Evolutionary conservation across 2,888 invertebrate species (phyloP), one percentile per base, ranked within the genome.

Genomic region (Nemotelus nigrinus): DNA sequence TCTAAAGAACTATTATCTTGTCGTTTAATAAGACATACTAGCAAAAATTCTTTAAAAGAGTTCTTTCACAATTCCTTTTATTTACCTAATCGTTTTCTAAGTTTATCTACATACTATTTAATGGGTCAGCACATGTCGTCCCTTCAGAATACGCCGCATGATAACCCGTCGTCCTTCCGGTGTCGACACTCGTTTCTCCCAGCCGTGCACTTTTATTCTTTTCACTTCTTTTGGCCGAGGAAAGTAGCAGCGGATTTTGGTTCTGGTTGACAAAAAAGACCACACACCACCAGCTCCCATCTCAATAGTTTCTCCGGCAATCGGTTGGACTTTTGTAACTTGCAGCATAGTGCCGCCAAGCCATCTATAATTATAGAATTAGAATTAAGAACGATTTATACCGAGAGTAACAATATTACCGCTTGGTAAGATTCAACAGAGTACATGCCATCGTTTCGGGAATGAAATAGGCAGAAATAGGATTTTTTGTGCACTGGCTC

Each of bases 121-220:
- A 87, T 94, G 94, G 10, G 90, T 87, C 63, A 93, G 86, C 4
- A 92, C 91, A 86, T 89, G 89, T 87, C 89, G 88, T 80, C 93
- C 93, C 87, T 92, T 93, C 41, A 94, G 86, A 80, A 94, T 88
- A 82, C 92, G 89, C 83, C 92, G 89, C 93, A 93, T 93, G 10
- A 94, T 85, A 64, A 92, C 84, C 85, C 87, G 89, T 63, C 92
- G 89, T 2, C 94, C 94, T 65, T 82, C 87, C 0, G 88, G 88
- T 2, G 93, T 93, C 0, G 91, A 89, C 88, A 94, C 91, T 80
- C 93, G 88, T 1, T 88, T 86, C 47, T 88, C 85, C 90, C 90
- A 94, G 0, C 94, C 93, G 81, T 92, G 92, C 55, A 88, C 87
- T 71, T 89, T 89, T 2, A 93, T 88, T 82, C 94, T 88, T 82